Evolutionary conservation across 2,797 vertebrate species (phyloP).

Genomic region (Hapalemur alaotrensis): DNA sequence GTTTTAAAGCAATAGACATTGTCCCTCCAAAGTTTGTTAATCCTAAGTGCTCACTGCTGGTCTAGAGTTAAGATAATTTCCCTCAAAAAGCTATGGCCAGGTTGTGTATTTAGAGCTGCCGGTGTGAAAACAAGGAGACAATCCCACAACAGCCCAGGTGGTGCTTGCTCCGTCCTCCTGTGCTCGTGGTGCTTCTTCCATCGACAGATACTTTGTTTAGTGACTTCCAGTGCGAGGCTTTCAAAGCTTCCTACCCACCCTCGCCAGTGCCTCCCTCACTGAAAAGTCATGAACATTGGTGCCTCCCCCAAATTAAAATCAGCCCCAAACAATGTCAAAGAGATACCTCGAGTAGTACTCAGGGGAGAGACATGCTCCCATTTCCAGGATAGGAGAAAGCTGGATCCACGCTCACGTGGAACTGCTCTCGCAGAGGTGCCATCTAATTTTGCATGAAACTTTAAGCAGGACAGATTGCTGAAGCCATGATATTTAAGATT

Average conservation of each 20-base stretch:
- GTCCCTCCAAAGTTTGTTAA: not conserved
- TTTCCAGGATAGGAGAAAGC: conserved; percentile 2
- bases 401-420: not conserved
- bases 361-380: not conserved
- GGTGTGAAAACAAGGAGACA: not conserved
- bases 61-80: not conserved
- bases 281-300: not conserved
- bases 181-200: too few relatives aligned
- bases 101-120: not conserved
- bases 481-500: conserved; percentile 58
- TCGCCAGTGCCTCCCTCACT: conserved; percentile 13
- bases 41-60: not conserved
- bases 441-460: conserved; percentile 29
- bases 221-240: not conserved
- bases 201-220: not conserved
- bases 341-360: not conserved
- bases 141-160: not conserved
- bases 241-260: not conserved
- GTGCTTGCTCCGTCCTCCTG: not conserved
- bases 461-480: conserved; percentile 25
- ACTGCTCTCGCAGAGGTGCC: conserved; percentile 33
- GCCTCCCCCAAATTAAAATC: not conserved
- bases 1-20: not conserved
- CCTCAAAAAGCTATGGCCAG: not conserved
- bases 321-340: not conserved